Evolutionary conservation across 2,113 vertebrate species (phyloP).

Genomic region (Gasterosteus aculeatus): DNA sequence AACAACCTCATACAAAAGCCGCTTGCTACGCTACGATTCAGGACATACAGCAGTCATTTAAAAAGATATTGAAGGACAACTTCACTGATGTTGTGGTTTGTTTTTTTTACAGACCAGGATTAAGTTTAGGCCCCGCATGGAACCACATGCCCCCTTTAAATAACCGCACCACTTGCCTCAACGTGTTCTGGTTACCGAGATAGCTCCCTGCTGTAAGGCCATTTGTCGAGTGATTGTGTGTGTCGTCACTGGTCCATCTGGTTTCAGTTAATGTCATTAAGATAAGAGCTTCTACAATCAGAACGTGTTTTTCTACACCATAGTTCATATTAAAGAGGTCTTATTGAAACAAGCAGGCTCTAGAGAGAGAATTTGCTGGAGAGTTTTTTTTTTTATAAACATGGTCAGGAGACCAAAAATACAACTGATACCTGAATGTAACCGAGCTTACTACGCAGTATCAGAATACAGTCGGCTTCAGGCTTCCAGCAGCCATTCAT

Average conservation of each 20-base stretch:
- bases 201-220: constrained; percentile 1
- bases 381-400: not conserved
- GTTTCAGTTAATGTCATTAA: not conserved
- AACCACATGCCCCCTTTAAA: constrained; percentile 62
- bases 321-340: not conserved
- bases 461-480: constrained; percentile 55
- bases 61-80: not conserved
- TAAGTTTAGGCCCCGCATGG: constrained; percentile 26
- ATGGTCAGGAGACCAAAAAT: constrained; percentile 65
- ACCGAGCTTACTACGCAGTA: constrained; percentile 54
- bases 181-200: constrained; percentile 24
- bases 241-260: not conserved
- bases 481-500: constrained; percentile 60
- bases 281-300: not conserved
- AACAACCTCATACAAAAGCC: not conserved
- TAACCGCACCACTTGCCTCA: constrained; percentile 55
- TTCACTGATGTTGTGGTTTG: not conserved
- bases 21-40: not conserved
- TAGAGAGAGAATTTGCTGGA: not conserved
- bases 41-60: not conserved
- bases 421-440: constrained; percentile 34
- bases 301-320: not conserved
- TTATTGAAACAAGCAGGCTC: not conserved
- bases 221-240: constrained; percentile 15
- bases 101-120: constrained; percentile 7